Base-by-base conservation (phyloP, 2,113 vertebrate species). In the Eretmodus cyanostictus region DNA sequence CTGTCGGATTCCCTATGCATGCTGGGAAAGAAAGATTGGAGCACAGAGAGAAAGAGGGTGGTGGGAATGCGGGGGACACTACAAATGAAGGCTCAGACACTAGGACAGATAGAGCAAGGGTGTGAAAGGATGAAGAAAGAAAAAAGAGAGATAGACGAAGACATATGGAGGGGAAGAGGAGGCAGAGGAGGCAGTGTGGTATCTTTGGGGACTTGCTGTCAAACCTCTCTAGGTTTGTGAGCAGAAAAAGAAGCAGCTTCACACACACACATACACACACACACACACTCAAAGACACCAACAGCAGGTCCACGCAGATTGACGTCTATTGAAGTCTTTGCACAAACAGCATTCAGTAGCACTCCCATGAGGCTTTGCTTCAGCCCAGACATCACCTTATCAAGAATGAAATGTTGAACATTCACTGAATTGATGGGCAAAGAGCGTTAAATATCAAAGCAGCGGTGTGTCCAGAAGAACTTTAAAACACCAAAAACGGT, bases 181-280 rank as follows among this genome's bases (percentile, higher is more conserved):
- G 6, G 66, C 79, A 53, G 59, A 79, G 47, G 29, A 84, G 81
- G 85, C 89, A 81, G 14, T 61, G 94, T 89, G 87, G 71, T 38
- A 83, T 96, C 95, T 95, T 95, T 71, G 19, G 95, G 96, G 96
- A 97, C 92, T 82, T 90, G 91, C 96, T 97, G 97, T 96, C 96
- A 98, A 97, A 93, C 73, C 92, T 96, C 93, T 97, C 94, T 92
- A 94, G 93, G 95, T 97, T 96, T 95, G 94, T 91, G 95, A 95
- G 92, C 94, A 92, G 95, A 91, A 95, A 93, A 96, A 97, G 88
- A 95, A 96, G 95, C 95, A 96, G 90, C 68, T 88, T 95, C 92
- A 9, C 55, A 29, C 55, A 57, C 55, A 57, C 92, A 27, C 51
- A 19, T 14, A 45, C 42, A 47, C 47, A 61, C 73, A 84, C 92